Percentiles rank a stretch among this genome's conserved stretches.
phyloP scores from a whole-genome alignment of 2,888 invertebrate genomes.

The Yponomeuta plumbellus region DNA sequence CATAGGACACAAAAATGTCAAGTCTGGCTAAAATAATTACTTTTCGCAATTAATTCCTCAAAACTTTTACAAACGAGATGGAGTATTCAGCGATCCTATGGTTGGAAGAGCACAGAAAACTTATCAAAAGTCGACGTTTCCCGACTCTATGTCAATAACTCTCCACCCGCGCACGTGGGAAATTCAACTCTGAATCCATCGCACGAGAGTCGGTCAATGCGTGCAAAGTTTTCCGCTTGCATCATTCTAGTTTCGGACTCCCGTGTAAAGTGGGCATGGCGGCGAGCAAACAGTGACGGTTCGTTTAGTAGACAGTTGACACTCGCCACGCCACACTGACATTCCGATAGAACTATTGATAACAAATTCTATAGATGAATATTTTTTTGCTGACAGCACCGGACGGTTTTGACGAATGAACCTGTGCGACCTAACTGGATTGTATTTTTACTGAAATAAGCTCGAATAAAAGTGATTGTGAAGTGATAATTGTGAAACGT shows the following conservation, averaged over 20 bases:
- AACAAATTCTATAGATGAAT: constrained; percentile 64
- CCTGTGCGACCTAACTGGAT: not conserved
- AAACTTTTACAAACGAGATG: constrained; percentile 44
- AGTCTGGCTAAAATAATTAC: constrained; percentile 6
- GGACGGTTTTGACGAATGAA: constrained; percentile 11
- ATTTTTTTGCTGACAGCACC: constrained; percentile 15
- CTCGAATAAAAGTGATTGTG: constrained; percentile 20
- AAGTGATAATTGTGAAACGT: constrained; percentile 47
- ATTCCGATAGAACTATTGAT: constrained; percentile 72
- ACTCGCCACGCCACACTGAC: constrained; percentile 75
- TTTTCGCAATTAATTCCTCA: constrained; percentile 29
- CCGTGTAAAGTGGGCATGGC: constrained; percentile 71
- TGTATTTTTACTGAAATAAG: constrained; percentile 8
- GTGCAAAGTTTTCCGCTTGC: constrained; percentile 25
- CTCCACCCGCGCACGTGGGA: constrained; percentile 18
- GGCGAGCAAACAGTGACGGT: constrained; percentile 69
- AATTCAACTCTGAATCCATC: constrained; percentile 25
- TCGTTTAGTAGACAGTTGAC: constrained; percentile 77
- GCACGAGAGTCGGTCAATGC: constrained; percentile 24
- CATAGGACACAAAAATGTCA: constrained; percentile 14
- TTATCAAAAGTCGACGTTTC: constrained; percentile 40
- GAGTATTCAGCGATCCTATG: constrained; percentile 31
- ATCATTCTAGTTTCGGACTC: constrained; percentile 27
- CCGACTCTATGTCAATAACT: constrained; percentile 29
- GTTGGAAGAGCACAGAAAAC: constrained; percentile 49